Base-by-base conservation (phyloP, 1,140 invertebrate species). In the Leptopilina boulardi region DNA sequence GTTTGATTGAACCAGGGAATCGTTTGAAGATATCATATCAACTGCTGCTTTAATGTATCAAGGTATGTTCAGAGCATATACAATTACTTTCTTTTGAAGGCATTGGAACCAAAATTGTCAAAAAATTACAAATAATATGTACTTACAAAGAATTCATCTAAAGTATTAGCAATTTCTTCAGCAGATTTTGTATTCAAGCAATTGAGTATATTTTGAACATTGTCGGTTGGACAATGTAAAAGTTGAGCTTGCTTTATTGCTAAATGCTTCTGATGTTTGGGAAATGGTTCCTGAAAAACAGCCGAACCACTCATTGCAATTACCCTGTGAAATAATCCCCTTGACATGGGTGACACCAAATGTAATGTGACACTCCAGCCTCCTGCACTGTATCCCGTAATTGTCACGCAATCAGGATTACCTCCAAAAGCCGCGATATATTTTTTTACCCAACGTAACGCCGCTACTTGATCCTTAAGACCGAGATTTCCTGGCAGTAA, bases 351-450 rank as follows among this genome's bases (percentile, higher is more conserved):
- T 0, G 94, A 94, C 5, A 95, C 73, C 82, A 95, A 89, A 83
- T 95, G 94, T 70, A 93, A 89, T 2, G 92, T 91, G 0, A 93
- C 91, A 54, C 93, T 93, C 19, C 92, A 92, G 0, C 93, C 91
- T 2, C 95, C 95, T 6, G 94, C 94, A 81, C 93, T 94, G 84
- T 94, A 94, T 1, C 95, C 95, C 82, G 94, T 94, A 44, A 96
- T 89, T 1, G 95, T 96, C 3, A 93, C 89, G 70, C 90, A 91
- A 38, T 91, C 84, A 0, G 91, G 84, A 85, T 94, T 91, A 0
- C 94, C 94, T 2, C 93, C 93, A 77, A 94, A 94, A 1, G 88
- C 82, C 1, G 77, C 77, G 44, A 94, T 94, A 81, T 95, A 94
- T 18, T 92, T 89, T 82, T 93, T 91, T 0, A 95, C 88, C 93